Percentiles rank a stretch among this genome's conserved stretches.
Evolutionary conservation across 2,113 vertebrate genomes (phyloP).

Genomic region (Epinephelus fuscoguttatus): DNA sequence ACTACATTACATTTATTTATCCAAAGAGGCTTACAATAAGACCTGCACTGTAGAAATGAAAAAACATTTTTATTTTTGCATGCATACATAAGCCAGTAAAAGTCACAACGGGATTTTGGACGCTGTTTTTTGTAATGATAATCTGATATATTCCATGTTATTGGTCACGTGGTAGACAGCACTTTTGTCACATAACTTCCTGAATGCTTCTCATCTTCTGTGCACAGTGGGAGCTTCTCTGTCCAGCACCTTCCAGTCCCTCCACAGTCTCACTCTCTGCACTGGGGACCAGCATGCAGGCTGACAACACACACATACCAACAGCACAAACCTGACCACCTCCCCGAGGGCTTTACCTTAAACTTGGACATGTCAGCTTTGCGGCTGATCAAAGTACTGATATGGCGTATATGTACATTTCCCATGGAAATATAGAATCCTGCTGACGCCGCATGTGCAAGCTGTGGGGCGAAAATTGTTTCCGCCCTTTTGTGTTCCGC

Average conservation of each 20-base stretch:
- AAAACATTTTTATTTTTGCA: neutral
- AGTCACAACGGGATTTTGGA: neutral
- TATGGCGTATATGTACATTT: slow-evolving; percentile 67
- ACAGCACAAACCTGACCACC: slow-evolving; percentile 2
- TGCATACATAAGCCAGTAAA: neutral
- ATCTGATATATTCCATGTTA: neutral
- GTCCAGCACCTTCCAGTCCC: slow-evolving; percentile 3
- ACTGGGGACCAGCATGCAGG: neutral
- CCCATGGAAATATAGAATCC: slow-evolving; percentile 79
- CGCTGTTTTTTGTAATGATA: neutral
- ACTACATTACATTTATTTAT: neutral
- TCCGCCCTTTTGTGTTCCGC: neutral
- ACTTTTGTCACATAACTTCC: neutral
- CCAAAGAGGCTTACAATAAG: neutral
- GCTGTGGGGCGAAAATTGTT: slow-evolving; percentile 6
- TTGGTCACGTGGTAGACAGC: neutral
- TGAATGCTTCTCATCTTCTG: slow-evolving; percentile 6
- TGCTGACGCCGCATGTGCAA: slow-evolving; percentile 3
- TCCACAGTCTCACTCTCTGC: slow-evolving; percentile 21
- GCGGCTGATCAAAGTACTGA: slow-evolving; percentile 26
- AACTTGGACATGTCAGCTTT: slow-evolving; percentile 23
- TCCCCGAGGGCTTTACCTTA: neutral
- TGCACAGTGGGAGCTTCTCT: neutral
- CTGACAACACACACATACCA: slow-evolving; percentile 3
- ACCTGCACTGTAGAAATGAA: neutral